phyloP scores from a whole-genome alignment of 37 sponge, comb jelly and placozoan genomes.

The Axinella damicornis region DNA sequence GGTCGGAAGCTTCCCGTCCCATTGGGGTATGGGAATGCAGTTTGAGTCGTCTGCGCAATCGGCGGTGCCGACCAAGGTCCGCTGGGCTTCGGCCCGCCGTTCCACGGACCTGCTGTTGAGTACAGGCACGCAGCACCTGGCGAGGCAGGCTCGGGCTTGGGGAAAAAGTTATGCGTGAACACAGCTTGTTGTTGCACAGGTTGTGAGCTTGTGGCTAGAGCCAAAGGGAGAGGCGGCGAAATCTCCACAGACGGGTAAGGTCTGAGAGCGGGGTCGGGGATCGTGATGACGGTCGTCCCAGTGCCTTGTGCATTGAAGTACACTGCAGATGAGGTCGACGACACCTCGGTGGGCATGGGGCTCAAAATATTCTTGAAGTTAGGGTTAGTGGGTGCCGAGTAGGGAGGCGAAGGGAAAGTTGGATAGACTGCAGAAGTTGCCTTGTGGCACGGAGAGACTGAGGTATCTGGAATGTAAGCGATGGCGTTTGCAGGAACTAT shows the following conservation, averaged over 20 bases:
- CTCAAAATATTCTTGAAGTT: slow-evolving; percentile 15
- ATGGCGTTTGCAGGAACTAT: too few species aligned
- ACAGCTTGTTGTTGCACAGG: too few species aligned
- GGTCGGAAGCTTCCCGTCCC: slow-evolving; percentile 33
- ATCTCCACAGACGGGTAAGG: background rate
- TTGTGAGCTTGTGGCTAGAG: too few species aligned
- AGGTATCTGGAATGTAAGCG: too few species aligned
- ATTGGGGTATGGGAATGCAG: slow-evolving; percentile 53
- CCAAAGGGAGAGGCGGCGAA: background rate
- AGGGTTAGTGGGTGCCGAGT: slow-evolving; percentile 27
- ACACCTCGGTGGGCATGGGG: background rate
- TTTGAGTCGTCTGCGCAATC: background rate
- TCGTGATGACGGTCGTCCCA: background rate
- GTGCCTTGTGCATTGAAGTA: background rate
- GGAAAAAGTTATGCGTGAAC: background rate
- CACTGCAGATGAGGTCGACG: slow-evolving; percentile 7
- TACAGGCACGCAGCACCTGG: slow-evolving; percentile 19
- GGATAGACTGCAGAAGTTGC: background rate
- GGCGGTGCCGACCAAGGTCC: slow-evolving; percentile 64
- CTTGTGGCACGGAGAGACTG: too few species aligned
- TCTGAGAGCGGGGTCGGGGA: too few species aligned
- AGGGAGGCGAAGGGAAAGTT: slow-evolving; percentile 58
- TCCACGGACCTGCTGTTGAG: background rate
- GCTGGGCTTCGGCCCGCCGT: too few species aligned
- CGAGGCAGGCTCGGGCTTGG: slow-evolving; percentile 43